phyloP scores from a whole-genome alignment of 2,888 invertebrate species.

The Epistrophella euchroma region DNA sequence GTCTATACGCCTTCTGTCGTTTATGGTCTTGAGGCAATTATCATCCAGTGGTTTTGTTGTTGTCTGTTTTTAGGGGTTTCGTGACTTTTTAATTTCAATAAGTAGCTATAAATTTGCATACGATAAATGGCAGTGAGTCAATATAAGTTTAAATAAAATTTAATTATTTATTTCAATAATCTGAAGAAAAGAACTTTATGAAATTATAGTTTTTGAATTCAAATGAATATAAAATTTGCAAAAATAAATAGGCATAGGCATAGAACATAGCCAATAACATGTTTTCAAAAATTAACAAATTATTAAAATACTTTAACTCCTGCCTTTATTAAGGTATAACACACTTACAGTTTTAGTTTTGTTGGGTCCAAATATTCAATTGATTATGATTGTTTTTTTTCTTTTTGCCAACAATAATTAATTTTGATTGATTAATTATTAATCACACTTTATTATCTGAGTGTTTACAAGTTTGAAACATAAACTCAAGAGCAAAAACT shows the following conservation, averaged over 20 bases:
- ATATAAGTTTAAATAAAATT: not conserved
- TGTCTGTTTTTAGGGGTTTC: constrained; percentile 1
- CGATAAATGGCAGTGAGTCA: not conserved
- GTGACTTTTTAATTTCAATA: constrained; percentile 7
- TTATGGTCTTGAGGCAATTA: constrained; percentile 5
- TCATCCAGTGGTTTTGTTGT: not conserved
- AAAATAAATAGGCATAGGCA: too few relatives aligned
- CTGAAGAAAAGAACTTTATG: not conserved
- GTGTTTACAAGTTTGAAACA: not conserved
- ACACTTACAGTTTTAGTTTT: too few relatives aligned
- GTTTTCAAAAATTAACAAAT: too few relatives aligned
- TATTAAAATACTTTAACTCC: too few relatives aligned
- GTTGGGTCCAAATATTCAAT: too few relatives aligned
- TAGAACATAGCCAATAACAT: too few relatives aligned
- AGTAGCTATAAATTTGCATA: not conserved
- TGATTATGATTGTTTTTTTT: not conserved
- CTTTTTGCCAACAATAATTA: not conserved
- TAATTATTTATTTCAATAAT: not conserved
- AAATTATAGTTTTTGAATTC: too few relatives aligned
- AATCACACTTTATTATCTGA: not conserved
- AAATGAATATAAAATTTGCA: too few relatives aligned
- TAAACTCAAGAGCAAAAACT: not conserved
- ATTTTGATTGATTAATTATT: not conserved
- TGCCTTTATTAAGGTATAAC: too few relatives aligned
- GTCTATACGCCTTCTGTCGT: constrained; percentile 21